Evolutionary conservation across 2,113 vertebrate species (phyloP).

Genomic region (Larimichthys polyactis): DNA sequence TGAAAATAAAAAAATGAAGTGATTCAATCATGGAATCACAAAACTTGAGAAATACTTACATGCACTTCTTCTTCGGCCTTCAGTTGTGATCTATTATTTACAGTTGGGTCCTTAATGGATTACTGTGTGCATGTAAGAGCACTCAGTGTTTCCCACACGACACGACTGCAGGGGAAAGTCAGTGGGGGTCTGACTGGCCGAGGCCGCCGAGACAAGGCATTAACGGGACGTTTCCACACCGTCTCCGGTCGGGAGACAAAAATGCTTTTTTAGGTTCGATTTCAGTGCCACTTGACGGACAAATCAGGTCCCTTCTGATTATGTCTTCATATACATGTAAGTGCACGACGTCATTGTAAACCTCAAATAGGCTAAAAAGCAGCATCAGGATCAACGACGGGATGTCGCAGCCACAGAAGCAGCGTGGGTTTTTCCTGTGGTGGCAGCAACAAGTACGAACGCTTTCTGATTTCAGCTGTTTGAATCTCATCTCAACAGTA

Average conservation of each 20-base stretch:
- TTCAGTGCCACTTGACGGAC: constrained; percentile 36
- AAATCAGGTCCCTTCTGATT: constrained; percentile 41
- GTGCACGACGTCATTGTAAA: constrained; percentile 50
- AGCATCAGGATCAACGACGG: constrained; percentile 22
- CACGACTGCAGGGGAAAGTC: constrained; percentile 16
- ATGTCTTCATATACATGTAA: constrained; percentile 2
- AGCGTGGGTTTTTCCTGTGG: not conserved
- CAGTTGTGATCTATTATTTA: constrained; percentile 46
- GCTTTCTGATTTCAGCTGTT: not conserved
- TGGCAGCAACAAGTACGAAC: constrained; percentile 11
- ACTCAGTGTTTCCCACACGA: constrained; percentile 34
- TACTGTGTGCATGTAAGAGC: constrained; percentile 23
- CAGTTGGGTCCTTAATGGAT: constrained; percentile 36
- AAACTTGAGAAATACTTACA: constrained; percentile 17
- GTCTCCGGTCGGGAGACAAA: constrained; percentile 59
- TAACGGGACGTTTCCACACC: constrained; percentile 40
- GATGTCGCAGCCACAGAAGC: not conserved
- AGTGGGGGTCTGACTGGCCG: constrained; percentile 25
- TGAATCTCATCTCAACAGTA: constrained; percentile 44
- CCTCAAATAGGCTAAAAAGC: constrained; percentile 42
- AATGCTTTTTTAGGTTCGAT: constrained; percentile 58
- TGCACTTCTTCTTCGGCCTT: constrained; percentile 36
- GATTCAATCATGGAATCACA: not conserved
- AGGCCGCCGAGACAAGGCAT: constrained; percentile 56
- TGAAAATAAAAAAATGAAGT: not conserved